These are phyloP conservation scores for Camelus dromedarius DNA, from an alignment of 2,113 vertebrate species.

Conservation along the genomic window DNA sequence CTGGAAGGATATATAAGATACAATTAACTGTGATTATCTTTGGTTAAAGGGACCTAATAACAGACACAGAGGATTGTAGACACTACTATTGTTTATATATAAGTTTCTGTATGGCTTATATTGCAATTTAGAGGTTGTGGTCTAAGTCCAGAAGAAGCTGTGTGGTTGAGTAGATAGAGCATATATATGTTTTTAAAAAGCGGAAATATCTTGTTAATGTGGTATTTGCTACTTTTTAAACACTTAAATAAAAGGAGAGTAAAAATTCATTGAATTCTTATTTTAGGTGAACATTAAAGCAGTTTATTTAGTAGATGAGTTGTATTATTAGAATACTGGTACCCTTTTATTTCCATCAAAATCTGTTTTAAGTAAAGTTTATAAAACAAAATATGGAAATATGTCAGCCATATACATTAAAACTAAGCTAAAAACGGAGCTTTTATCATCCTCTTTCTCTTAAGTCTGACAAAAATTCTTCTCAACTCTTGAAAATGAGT, in stretches of 20 bases:
- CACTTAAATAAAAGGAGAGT: not conserved
- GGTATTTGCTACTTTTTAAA: not conserved
- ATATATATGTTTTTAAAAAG: not conserved
- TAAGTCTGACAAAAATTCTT: not conserved
- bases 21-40: not conserved
- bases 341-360: not conserved
- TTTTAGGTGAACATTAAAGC: not conserved
- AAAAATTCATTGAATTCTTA: not conserved
- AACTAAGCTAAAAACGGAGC: not conserved
- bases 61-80: not conserved
- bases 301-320: not conserved
- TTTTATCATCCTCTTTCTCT: not conserved
- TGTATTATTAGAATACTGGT: not conserved
- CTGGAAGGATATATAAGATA: not conserved
- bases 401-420: not conserved
- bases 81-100: not conserved
- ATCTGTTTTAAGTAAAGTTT: conserved; percentile 43
- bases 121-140: not conserved
- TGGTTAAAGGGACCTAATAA: not conserved
- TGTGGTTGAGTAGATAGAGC: not conserved
- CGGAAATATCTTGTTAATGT: not conserved
- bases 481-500: not conserved
- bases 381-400: not conserved
- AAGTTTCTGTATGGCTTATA: not conserved
- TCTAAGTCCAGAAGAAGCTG: not conserved